These are phyloP conservation scores for Ophioninae sp. DNA, from an alignment of 2,888 invertebrate genomes.

Conservation along the genomic window DNA sequence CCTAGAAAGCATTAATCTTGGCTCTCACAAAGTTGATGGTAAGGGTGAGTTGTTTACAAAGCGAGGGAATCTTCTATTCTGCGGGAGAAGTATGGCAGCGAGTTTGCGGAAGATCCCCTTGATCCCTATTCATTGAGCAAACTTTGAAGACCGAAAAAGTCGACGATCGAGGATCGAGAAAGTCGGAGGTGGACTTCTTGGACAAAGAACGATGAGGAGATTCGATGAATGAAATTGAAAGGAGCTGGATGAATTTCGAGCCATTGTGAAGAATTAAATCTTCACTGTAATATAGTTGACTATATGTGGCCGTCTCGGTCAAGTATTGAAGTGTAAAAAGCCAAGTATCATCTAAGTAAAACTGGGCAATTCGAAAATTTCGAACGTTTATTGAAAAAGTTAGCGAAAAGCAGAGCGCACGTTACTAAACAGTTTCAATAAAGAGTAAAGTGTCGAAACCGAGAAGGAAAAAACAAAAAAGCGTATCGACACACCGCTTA, in stretches of 20 bases:
- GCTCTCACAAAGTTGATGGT: constrained; percentile 43
- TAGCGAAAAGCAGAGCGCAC: constrained; percentile 1
- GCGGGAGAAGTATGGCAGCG: constrained; percentile 41
- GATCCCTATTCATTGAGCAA: constrained; percentile 62
- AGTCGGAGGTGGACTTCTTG: constrained; percentile 14
- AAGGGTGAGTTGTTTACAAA: constrained; percentile 56
- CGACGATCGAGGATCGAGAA: constrained; percentile 29
- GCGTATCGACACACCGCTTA: constrained; percentile 28
- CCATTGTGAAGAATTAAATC: constrained; percentile 41
- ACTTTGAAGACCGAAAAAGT: constrained; percentile 53
- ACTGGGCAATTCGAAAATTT: constrained; percentile 25
- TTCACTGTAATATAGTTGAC: constrained; percentile 45
- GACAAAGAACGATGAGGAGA: constrained; percentile 5
- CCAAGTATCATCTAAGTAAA: constrained; percentile 50
- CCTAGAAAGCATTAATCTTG: constrained; percentile 58
- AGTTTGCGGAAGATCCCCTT: constrained; percentile 50
- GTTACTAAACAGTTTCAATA: neutral
- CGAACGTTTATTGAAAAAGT: neutral
- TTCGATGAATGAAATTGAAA: constrained; percentile 30
- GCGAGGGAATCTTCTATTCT: constrained; percentile 55
- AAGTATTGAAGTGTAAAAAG: constrained; percentile 47
- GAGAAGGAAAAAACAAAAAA: neutral
- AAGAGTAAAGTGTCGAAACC: neutral
- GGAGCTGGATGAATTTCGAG: constrained; percentile 34
- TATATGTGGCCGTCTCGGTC: constrained; percentile 37